phyloP scores from a whole-genome alignment of 2,888 invertebrate genomes.

The Conus canariensis region DNA sequence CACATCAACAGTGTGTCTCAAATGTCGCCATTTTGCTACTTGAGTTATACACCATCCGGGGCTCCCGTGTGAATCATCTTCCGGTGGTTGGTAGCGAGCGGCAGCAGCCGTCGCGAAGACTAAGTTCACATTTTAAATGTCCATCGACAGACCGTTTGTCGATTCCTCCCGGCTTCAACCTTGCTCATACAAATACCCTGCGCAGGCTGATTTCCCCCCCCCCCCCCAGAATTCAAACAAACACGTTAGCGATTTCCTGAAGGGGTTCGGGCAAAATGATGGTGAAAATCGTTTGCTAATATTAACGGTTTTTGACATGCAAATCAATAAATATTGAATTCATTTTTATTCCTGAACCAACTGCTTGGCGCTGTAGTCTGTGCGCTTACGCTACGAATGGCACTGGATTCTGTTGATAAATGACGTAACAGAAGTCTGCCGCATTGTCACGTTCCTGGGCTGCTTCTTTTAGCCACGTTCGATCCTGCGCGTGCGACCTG shows the following conservation, averaged over 20 bases:
- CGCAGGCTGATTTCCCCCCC: neutral
- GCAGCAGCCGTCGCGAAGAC: neutral
- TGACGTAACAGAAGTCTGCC: neutral
- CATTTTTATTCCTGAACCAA: too few species aligned
- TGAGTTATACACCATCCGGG: conserved; percentile 54
- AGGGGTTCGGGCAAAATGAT: too few species aligned
- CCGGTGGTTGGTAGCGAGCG: conserved; percentile 45
- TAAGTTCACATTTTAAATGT: conserved; percentile 28
- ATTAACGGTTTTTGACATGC: neutral
- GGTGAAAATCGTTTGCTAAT: conserved; percentile 11
- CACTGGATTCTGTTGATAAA: neutral
- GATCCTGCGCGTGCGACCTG: conserved; percentile 26
- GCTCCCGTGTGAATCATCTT: conserved; percentile 54
- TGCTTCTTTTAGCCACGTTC: too few species aligned
- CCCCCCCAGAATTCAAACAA: too few species aligned
- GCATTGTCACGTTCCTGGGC: neutral
- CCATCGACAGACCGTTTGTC: conserved; percentile 21
- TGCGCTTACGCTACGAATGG: neutral
- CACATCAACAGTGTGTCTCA: conserved; percentile 29
- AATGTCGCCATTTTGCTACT: conserved; percentile 54
- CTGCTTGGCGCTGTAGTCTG: neutral
- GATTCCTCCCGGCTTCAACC: neutral
- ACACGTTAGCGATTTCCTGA: neutral
- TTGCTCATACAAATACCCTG: neutral
- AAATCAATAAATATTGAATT: too few species aligned